phyloP scores from a whole-genome alignment of 2,888 invertebrate species.

The Folsomia candida region DNA sequence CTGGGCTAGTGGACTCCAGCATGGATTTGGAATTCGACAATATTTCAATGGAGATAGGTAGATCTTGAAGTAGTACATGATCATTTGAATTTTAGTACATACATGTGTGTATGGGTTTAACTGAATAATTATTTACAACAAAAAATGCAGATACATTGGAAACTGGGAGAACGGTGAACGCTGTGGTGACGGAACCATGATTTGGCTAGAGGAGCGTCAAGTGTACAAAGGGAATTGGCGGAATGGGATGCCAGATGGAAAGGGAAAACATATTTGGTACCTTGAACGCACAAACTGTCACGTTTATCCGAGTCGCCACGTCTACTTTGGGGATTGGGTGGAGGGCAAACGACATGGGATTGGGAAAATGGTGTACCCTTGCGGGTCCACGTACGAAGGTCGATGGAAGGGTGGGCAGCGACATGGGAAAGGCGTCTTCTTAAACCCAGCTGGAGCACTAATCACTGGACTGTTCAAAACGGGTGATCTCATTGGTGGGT shows the following conservation, averaged over 20 bases:
- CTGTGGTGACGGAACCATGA: slow-evolving; percentile 45
- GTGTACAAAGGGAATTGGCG: slow-evolving; percentile 46
- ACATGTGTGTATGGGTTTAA: too few relatives aligned
- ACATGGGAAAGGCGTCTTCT: slow-evolving; percentile 42
- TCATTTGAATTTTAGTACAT: neutral
- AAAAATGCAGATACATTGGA: slow-evolving; percentile 34
- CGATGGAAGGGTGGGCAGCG: slow-evolving; percentile 43
- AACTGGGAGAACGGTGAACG: slow-evolving; percentile 38
- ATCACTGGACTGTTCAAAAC: slow-evolving; percentile 35
- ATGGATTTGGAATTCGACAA: slow-evolving; percentile 34
- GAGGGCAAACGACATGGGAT: slow-evolving; percentile 44
- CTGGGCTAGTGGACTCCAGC: slow-evolving; percentile 37
- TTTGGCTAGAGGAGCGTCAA: slow-evolving; percentile 44
- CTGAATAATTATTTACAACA: too few relatives aligned
- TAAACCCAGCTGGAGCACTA: slow-evolving; percentile 43
- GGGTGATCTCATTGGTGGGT: slow-evolving; percentile 34
- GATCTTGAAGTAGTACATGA: neutral
- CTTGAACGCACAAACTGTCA: slow-evolving; percentile 25
- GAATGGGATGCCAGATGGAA: slow-evolving; percentile 38
- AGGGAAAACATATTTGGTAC: slow-evolving; percentile 48
- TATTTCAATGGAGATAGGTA: slow-evolving; percentile 12
- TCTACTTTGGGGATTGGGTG: slow-evolving; percentile 33
- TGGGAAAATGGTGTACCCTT: slow-evolving; percentile 46
- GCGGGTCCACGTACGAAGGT: slow-evolving; percentile 46
- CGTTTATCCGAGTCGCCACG: slow-evolving; percentile 33